Evolutionary conservation across 2,797 vertebrate species (phyloP).

Genomic region (Gouania willdenowi): DNA sequence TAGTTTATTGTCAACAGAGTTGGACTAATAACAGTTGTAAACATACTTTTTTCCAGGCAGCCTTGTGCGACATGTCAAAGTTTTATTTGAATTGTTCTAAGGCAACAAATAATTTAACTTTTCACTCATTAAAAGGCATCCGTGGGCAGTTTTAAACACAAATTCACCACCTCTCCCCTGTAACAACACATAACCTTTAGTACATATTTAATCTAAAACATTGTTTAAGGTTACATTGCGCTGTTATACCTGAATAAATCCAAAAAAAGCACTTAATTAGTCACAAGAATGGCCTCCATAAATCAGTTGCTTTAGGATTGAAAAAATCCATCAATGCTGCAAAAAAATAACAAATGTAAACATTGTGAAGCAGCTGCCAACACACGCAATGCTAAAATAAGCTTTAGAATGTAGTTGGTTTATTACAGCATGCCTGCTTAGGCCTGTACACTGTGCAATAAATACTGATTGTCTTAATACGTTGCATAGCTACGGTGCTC

Average conservation of each 20-base stretch:
- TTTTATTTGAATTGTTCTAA: slow-evolving; percentile 44
- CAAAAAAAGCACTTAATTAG: slow-evolving; percentile 37
- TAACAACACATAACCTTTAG: slow-evolving; percentile 16
- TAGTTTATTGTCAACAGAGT: no score
- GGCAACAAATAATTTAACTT: slow-evolving; percentile 10
- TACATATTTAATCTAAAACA: slow-evolving; percentile 17
- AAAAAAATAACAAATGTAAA: slow-evolving; percentile 13
- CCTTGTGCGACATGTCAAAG: not conserved
- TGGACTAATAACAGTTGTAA: no score
- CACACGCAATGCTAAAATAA: slow-evolving; percentile 9
- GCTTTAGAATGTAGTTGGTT: slow-evolving; percentile 23
- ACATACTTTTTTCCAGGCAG: no score
- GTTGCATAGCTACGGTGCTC: slow-evolving; percentile 42
- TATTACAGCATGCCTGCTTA: slow-evolving; percentile 40
- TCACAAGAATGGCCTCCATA: slow-evolving; percentile 53
- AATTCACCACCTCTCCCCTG: not conserved
- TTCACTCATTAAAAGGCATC: no score
- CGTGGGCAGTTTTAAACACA: slow-evolving; percentile 6
- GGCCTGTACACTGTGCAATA: slow-evolving; percentile 47
- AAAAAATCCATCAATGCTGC: not conserved
- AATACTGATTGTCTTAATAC: slow-evolving; percentile 68
- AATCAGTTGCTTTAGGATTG: slow-evolving; percentile 25
- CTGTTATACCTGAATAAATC: slow-evolving; percentile 14
- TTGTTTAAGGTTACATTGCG: slow-evolving; percentile 33
- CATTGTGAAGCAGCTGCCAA: slow-evolving; percentile 7